Base-by-base conservation (phyloP, 2,888 invertebrate species). In the Nymphalis urticae region DNA sequence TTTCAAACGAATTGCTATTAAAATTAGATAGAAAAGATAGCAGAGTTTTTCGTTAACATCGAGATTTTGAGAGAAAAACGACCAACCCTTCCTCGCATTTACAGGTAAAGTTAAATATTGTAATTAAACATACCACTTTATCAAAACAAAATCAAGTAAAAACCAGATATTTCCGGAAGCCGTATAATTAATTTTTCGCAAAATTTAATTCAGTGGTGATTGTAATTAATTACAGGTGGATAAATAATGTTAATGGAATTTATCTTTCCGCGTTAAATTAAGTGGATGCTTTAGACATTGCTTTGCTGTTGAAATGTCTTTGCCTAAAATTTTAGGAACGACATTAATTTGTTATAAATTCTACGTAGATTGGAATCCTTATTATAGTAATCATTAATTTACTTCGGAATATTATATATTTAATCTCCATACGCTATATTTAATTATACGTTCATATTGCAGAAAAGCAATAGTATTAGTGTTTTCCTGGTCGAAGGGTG, bases 221-320 rank as follows among this genome's bases (percentile, higher is more conserved):
- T 47, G 60, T 61, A 66, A 61, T 61, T 54, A 61, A 66, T 21
- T 61, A 48, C 17, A 66, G 61, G 53, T 61, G 48, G 21, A n/a
- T 32, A 48, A 60, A 61, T 54, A 66, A 61, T 61, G 48, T 61
- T 66, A 32, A 61, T 32, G 61, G 32, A 61, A 48, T 66, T 66
- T 66, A 53, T 53, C 66, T 66, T 53, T 27, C 19, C 36, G 24
- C 24, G 27, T 61, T 58, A 36, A 58, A 58, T 58, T 58, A 58
- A 58, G 56, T 32, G 27, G 58, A 36, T 58, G 42, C 42, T 58
- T 36, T 58, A 42, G 58, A 42, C 58, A 42, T 58, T 42, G 58
- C 58, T 58, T 58, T 36, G 13, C 9, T 42, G n/a, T 19, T 50
- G 2, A 50, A 50, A 50, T 50, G 50, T n/a, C 48, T 42, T 42